Base-by-base conservation (phyloP, 2,888 invertebrate species). In the Scaptomyza polygonia region DNA sequence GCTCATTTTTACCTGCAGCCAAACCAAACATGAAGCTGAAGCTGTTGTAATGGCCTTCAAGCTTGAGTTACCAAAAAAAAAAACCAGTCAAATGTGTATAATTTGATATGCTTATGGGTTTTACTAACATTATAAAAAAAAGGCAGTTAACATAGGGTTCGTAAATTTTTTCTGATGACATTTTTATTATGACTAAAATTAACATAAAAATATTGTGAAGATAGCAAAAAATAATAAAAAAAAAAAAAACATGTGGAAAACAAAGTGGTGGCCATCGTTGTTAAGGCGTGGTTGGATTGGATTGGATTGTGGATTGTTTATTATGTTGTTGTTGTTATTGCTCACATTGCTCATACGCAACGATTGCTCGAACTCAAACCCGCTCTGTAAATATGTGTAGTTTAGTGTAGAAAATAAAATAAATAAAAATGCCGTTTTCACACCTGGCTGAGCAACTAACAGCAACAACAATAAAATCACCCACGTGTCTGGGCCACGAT, bases 361-460 rank as follows among this genome's bases (percentile, higher is more conserved):
- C 32, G 68, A 70, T 57, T 40, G 53, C 54, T 48, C 32, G 18
- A 34, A 40, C 36, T 39, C 16, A 11, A 39, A 36, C 12, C 5
- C 8, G 16, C 16, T 39, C 16, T 39, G 36, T 39, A 16, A 7
- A 14, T 36, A 3, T 36, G 8, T 36, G 8, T 36, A 8, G 14
- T 39, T 8, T 21, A 53, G 6, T 18, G 59, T 34, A 25, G n/a
- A 57, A 55, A 51, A 29, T 56, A 57, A 55, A 51, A 29, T 56
- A 56, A 66, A 72, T 63, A 78, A 53, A 79, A 75, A 80, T 65
- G 56, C 69, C 71, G 72, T 85, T 85, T 85, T 83, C 85, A 83
- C 85, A 83, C 82, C 85, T 85, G 82, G 78, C 74, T 55, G 61
- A 16, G 36, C 55, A 14, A 30, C 30, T 40, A 30, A 51, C 42